Conservation (phyloP, 2,113 vertebrate species). For the Rhodinocichla rosea region DNA sequence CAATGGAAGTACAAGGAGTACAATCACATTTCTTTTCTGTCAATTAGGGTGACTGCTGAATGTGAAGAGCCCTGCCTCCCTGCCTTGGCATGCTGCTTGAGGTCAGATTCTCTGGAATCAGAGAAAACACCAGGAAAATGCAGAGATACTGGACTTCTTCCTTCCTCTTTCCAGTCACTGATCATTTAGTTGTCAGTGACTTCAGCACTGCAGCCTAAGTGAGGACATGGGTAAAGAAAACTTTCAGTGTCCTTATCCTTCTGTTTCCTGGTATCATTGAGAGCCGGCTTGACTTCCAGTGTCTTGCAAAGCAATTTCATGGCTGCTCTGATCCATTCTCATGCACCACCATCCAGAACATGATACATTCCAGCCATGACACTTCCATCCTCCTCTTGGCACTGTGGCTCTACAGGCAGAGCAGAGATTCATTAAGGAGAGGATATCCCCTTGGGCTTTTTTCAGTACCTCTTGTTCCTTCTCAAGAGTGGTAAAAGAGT, state of each 20-base stretch:
- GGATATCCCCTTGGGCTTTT: not conserved
- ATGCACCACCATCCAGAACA: not conserved
- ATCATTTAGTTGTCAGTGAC: not conserved
- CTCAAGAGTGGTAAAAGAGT: not conserved
- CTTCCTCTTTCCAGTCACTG: not conserved
- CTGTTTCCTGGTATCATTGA: not conserved
- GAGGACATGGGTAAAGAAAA: not conserved
- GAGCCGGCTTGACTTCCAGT: not conserved
- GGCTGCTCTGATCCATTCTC: not conserved
- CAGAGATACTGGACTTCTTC: not conserved
- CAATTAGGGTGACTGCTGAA: not conserved
- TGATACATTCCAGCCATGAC: not conserved
- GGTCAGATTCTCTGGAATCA: not conserved
- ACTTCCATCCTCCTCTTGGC: not conserved
- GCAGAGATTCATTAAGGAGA: not conserved
- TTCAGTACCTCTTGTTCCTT: constrained; percentile 1
- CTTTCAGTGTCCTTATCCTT: not conserved
- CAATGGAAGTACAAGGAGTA: not conserved
- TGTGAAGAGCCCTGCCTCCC: not conserved
- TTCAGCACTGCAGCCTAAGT: not conserved
- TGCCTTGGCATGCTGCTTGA: not conserved
- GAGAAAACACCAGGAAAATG: not conserved
- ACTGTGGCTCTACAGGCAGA: not conserved
- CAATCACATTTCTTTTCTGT: constrained; percentile 6
- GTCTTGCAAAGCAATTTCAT: not conserved